Evolutionary conservation across 2,888 invertebrate species (phyloP).

Genomic region (Tetropium fuscum): DNA sequence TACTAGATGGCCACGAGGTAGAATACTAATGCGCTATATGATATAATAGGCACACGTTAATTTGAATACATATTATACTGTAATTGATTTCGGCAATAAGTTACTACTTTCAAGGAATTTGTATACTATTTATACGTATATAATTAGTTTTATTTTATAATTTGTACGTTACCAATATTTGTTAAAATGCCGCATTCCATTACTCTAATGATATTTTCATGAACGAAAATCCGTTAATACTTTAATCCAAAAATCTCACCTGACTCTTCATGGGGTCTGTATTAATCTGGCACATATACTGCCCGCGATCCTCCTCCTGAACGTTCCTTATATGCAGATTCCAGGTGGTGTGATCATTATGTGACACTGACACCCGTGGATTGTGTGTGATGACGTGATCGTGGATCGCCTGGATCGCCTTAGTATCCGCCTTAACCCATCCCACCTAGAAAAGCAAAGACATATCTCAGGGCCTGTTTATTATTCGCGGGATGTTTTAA

Average conservation of each 20-base stretch:
- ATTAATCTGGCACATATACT: slow-evolving; percentile 96
- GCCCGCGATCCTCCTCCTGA: slow-evolving; percentile 88
- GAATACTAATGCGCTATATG: too few relatives aligned
- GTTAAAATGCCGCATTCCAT: too few relatives aligned
- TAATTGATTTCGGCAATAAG: too few relatives aligned
- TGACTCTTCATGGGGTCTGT: slow-evolving; percentile 96
- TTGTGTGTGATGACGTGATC: slow-evolving; percentile 94
- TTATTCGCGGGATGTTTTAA: slow-evolving; percentile 51
- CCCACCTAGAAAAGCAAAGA: slow-evolving; percentile 76
- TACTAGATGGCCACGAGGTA: slow-evolving; percentile 21
- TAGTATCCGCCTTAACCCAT: slow-evolving; percentile 94
- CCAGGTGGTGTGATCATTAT: slow-evolving; percentile 89
- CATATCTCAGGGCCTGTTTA: slow-evolving; percentile 52
- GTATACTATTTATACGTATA: too few relatives aligned
- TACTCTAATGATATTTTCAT: too few relatives aligned
- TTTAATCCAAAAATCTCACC: slow-evolving; percentile 68
- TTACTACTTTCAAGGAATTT: too few relatives aligned
- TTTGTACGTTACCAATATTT: too few relatives aligned
- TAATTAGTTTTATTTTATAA: too few relatives aligned
- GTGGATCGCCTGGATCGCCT: slow-evolving; percentile 93
- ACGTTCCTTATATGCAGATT: slow-evolving; percentile 89
- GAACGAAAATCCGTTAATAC: too few relatives aligned
- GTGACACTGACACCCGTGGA: slow-evolving; percentile 86
- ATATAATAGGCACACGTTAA: too few relatives aligned
- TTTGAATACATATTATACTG: too few relatives aligned